Conservation (phyloP, 2,888 invertebrate species). For the Rhamnusium bicolor region DNA sequence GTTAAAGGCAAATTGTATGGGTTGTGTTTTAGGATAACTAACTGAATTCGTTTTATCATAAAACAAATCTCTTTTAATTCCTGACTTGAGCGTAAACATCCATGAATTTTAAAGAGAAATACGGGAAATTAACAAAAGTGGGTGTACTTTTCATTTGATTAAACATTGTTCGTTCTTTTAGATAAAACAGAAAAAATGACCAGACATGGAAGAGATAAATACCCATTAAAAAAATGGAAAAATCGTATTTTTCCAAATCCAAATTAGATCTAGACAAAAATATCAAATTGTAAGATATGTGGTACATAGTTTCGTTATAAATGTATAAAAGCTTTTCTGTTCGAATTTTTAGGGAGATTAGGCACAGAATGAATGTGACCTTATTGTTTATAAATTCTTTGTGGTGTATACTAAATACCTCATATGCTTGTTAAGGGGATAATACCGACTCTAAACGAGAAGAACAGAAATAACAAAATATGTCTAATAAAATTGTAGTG, state of each 20-base stretch:
- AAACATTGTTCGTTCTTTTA: slow-evolving; percentile 7
- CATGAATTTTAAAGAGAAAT: slow-evolving; percentile 43
- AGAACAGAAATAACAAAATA: no score
- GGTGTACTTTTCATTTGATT: slow-evolving; percentile 8
- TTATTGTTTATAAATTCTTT: no score
- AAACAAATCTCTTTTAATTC: slow-evolving; percentile 46
- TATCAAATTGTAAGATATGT: no score
- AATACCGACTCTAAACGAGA: no score
- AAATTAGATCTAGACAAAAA: not conserved
- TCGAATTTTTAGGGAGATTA: no score
- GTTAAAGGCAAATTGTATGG: slow-evolving; percentile 31
- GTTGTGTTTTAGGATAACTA: slow-evolving; percentile 33
- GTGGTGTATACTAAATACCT: no score
- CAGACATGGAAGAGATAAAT: not conserved
- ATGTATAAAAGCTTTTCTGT: no score
- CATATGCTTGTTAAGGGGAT: no score
- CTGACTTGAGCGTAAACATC: slow-evolving; percentile 42
- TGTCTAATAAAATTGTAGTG: no score
- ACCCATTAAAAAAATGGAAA: not conserved
- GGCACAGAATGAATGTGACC: no score
- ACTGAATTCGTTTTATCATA: slow-evolving; percentile 43
- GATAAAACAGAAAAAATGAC: not conserved
- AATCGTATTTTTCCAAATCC: not conserved
- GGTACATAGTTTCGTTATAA: no score
- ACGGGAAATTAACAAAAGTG: slow-evolving; percentile 20